Conservation (phyloP, 2,797 vertebrate genomes). For the Nothura maculosa region DNA sequence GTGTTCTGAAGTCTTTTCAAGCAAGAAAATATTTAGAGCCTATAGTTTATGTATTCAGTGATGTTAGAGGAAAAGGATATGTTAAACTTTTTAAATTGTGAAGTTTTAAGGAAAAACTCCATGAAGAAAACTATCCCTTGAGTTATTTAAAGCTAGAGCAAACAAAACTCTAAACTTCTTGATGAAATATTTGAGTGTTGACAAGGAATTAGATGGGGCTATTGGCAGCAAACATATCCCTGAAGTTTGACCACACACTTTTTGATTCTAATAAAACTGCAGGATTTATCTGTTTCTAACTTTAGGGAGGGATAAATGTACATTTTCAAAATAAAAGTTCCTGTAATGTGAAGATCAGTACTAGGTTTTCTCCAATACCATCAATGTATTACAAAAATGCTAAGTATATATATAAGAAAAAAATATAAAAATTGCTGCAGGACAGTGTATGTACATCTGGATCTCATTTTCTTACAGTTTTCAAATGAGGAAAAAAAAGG, state of each 20-base stretch:
- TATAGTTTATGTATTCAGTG: neutral
- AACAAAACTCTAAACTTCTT: neutral
- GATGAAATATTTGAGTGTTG: neutral
- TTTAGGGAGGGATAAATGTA: neutral
- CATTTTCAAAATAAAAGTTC: neutral
- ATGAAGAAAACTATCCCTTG: neutral
- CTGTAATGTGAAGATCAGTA: neutral
- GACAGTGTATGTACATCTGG: neutral
- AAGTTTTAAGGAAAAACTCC: neutral
- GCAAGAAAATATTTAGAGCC: neutral
- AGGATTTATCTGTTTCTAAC: neutral
- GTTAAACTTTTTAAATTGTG: neutral
- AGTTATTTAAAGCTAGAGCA: neutral
- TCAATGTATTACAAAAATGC: neutral
- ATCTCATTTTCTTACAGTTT: neutral
- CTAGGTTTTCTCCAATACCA: neutral
- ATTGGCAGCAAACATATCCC: neutral
- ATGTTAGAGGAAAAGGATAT: neutral
- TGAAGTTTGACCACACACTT: neutral
- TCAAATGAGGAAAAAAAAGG: neutral
- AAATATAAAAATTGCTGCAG: neutral
- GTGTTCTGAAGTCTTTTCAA: neutral
- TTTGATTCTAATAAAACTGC: neutral
- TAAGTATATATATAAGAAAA: neutral
- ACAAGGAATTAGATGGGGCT: neutral